phyloP scores from a whole-genome alignment of 2,888 invertebrate species.

The Microctonus hyperodae region DNA sequence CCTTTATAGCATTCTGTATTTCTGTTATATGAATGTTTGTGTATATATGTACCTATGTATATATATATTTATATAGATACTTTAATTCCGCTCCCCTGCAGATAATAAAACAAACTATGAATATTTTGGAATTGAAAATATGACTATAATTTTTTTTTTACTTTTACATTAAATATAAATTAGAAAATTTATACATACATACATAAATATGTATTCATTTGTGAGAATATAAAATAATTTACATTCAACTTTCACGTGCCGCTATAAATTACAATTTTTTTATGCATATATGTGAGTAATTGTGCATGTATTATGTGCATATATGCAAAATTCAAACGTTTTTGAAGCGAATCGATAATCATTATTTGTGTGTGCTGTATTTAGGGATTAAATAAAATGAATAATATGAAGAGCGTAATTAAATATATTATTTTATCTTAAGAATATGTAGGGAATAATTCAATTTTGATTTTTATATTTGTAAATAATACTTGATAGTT shows the following conservation, averaged over 20 bases:
- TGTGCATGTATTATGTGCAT: background rate
- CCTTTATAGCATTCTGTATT: background rate
- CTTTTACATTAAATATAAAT: background rate
- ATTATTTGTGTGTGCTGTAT: background rate
- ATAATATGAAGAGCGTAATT: background rate
- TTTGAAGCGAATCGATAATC: constrained; percentile 16
- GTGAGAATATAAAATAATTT: background rate
- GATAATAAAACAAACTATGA: background rate
- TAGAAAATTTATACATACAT: background rate
- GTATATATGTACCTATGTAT: too few species aligned
- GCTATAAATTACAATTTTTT: background rate
- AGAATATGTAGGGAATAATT: background rate
- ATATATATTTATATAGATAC: too few species aligned
- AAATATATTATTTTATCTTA: background rate
- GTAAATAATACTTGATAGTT: background rate
- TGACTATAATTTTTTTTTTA: background rate
- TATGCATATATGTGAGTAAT: background rate
- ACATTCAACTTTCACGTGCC: background rate
- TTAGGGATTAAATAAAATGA: background rate
- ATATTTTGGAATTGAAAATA: background rate
- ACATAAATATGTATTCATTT: background rate
- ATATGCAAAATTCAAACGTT: constrained; percentile 12
- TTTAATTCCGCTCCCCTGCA: background rate
- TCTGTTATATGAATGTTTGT: too few species aligned
- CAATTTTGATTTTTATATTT: background rate